Evolutionary conservation across 2,797 vertebrate genomes (phyloP), one percentile per base, ranked within the genome.

Genomic region (Muraenolepis orangiensis): DNA sequence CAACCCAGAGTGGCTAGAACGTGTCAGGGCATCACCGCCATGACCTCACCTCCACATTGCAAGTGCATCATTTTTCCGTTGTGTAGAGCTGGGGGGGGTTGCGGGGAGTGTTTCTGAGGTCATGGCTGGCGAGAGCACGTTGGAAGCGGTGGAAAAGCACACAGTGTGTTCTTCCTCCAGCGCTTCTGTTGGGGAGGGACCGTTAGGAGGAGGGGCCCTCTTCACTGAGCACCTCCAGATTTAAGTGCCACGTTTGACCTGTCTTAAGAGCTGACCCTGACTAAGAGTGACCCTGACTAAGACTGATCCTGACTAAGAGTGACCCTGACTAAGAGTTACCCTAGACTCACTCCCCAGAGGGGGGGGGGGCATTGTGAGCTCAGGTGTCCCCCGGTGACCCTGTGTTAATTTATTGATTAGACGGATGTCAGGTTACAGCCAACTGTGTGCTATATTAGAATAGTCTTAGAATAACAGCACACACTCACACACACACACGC

Each of bases 371-470:
- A 26, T 61, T 26, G 57, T 61, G 57, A 26, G 57, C 57, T 61
- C 57, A 61, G 23, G 57, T 61, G 23, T n/a, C 57, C 57, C n/a
- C 57, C 57, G 1, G 23, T 26, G 57, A 61, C 57, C 57, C 23
- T 23, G n/a, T 26, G 57, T 6, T 61, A n/a, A 61, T 61, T 61
- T 26, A 61, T 61, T 61, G 57, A 61, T 61, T 7, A 61, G 57
- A 61, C n/a, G 16, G 29, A 72, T 70, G 34, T 78, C 72, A 51
- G 72, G 72, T 73, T 70, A 66, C 72, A 29, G 30, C 40, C 30
- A 16, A 57, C n/a, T 66, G 12, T 70, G 69, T n/a, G 46, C 46
- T 20, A n/a, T n/a, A n/a, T 51, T 20, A 10, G 46, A 20, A 18
- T 20, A 57, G 6, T 20, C 46, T 57, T 20, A 57, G 14, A 46